phyloP scores from a whole-genome alignment of 2,888 invertebrate genomes.

The Trachelus stipa region DNA sequence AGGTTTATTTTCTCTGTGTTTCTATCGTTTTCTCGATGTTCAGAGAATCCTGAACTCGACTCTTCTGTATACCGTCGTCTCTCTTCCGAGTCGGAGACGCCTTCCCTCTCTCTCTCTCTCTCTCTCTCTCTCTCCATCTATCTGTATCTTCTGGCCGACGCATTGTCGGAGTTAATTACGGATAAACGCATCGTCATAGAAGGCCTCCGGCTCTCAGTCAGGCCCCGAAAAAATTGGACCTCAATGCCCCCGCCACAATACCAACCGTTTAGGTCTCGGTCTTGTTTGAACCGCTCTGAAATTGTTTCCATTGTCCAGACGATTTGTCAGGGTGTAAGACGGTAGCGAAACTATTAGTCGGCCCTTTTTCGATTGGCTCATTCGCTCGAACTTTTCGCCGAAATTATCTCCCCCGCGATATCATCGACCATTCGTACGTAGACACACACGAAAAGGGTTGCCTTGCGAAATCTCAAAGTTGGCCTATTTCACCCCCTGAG shows the following conservation, averaged over 20 bases:
- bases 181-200: slow-evolving; percentile 64
- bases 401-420: neutral
- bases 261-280: slow-evolving; percentile 54
- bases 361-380: slow-evolving; percentile 24
- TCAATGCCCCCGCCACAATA: slow-evolving; percentile 45
- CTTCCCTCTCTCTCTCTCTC: slow-evolving; percentile 19
- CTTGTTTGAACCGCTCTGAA: slow-evolving; percentile 49
- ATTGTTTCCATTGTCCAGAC: slow-evolving; percentile 64
- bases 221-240: slow-evolving; percentile 31
- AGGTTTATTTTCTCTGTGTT: no score
- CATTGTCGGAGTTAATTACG: slow-evolving; percentile 66
- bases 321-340: slow-evolving; percentile 64
- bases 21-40: no score
- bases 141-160: slow-evolving; percentile 27
- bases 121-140: slow-evolving; percentile 28
- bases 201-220: slow-evolving; percentile 24
- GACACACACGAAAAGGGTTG: neutral
- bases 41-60: slow-evolving; percentile 20
- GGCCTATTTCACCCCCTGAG: neutral
- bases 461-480: neutral
- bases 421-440: neutral
- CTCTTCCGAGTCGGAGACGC: slow-evolving; percentile 30
- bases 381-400: slow-evolving; percentile 16
- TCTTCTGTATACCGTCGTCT: slow-evolving; percentile 22
- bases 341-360: slow-evolving; percentile 62